These are phyloP conservation scores for Cebus imitator DNA, from an alignment of 2,113 vertebrate genomes.

Conservation along the genomic window DNA sequence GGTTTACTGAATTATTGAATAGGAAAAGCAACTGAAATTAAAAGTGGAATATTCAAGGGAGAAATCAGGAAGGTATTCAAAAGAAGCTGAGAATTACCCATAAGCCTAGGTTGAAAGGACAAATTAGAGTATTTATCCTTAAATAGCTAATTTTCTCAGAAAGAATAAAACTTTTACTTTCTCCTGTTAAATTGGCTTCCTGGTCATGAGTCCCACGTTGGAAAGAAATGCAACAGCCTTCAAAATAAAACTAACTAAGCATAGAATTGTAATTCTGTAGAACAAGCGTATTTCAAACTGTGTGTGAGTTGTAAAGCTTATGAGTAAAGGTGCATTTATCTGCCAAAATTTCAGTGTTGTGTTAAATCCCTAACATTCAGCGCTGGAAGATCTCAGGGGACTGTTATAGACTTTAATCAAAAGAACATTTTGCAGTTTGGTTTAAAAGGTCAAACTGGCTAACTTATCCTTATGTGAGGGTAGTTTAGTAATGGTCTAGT, in stretches of 20 bases:
- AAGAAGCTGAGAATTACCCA: constrained; percentile 43
- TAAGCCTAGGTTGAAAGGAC: constrained; percentile 2
- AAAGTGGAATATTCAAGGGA: neutral
- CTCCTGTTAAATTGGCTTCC: constrained; percentile 60
- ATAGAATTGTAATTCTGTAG: constrained; percentile 65
- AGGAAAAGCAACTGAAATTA: neutral
- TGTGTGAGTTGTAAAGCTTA: constrained; percentile 68
- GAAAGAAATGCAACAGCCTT: constrained; percentile 58
- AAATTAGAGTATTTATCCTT: constrained; percentile 70
- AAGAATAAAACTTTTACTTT: constrained; percentile 67
- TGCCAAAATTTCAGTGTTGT: constrained; percentile 71
- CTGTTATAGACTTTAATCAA: constrained; percentile 73
- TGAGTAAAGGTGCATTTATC: constrained; percentile 69
- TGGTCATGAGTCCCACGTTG: constrained; percentile 47
- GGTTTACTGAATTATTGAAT: neutral
- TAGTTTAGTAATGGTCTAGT: constrained; percentile 76
- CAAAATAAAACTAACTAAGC: constrained; percentile 52
- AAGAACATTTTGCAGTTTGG: constrained; percentile 76
- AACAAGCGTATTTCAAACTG: constrained; percentile 61
- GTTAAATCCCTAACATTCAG: constrained; percentile 74
- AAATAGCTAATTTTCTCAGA: constrained; percentile 63
- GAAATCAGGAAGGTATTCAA: constrained; percentile 47
- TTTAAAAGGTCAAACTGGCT: constrained; percentile 78
- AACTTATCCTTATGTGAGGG: constrained; percentile 65
- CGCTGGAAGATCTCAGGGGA: constrained; percentile 54